Evolutionary conservation across 2,797 vertebrate genomes (phyloP).

Genomic region (Melopsittacus undulatus): DNA sequence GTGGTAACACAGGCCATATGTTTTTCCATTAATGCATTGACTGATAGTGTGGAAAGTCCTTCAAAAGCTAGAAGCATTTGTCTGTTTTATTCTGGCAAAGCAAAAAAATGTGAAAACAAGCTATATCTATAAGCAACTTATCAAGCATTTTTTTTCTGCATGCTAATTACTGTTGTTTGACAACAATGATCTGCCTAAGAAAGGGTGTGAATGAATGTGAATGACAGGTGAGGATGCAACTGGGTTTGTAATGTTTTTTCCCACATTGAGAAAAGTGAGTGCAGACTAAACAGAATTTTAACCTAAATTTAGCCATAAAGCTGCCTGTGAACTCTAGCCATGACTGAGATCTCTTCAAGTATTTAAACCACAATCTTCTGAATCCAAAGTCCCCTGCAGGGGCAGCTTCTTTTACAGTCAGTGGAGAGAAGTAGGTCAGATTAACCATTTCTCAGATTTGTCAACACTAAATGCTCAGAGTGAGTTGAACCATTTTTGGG

Average conservation of each 20-base stretch:
- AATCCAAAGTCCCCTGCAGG: not conserved
- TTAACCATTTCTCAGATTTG: not conserved
- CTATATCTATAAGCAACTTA: not conserved
- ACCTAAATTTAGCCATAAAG: not conserved
- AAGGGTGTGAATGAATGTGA: not conserved
- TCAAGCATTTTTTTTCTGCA: not conserved
- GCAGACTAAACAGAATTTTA: not conserved
- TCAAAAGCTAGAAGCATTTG: constrained; percentile 4
- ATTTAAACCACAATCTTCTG: not conserved
- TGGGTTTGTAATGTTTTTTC: not conserved
- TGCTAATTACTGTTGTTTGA: constrained; percentile 12
- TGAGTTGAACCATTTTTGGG: not conserved
- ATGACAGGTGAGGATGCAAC: not conserved
- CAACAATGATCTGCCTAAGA: not conserved
- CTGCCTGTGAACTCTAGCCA: fast-evolving
- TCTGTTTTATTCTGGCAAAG: not conserved
- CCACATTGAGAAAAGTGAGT: not conserved
- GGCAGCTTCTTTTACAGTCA: not conserved
- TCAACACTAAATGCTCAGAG: not conserved
- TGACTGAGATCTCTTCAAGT: not conserved
- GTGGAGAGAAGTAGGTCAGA: not conserved
- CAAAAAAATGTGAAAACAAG: not conserved
- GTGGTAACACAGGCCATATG: not conserved
- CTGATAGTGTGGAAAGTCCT: not conserved
- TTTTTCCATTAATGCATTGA: not conserved